These are phyloP conservation scores for Meteorus colon DNA, from an alignment of 2,888 invertebrate genomes.

Conservation along the genomic window DNA sequence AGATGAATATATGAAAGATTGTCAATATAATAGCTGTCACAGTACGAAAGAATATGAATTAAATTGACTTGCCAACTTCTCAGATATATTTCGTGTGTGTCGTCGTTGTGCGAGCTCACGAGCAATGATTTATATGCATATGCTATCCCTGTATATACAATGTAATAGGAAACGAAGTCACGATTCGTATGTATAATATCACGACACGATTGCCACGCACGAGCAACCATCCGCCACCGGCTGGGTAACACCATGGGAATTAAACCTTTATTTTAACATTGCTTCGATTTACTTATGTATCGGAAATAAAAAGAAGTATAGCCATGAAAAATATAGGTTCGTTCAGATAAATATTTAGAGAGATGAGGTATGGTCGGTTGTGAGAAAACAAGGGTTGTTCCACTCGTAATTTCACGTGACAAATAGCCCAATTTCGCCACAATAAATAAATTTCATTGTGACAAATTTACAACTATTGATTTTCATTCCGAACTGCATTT, in stretches of 20 bases:
- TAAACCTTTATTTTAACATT: conserved; percentile 32
- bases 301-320: neutral
- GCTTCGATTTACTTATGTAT: neutral
- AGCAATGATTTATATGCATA: conserved; percentile 60
- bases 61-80: conserved; percentile 65
- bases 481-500: no score
- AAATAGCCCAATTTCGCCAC: no score
- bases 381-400: no score
- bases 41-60: conserved; percentile 31
- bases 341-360: no score
- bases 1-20: no score
- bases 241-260: conserved; percentile 25
- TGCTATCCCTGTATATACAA: conserved; percentile 32
- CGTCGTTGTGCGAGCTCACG: conserved; percentile 44
- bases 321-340: no score
- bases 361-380: no score
- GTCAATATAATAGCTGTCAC: neutral
- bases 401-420: no score
- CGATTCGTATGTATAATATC: conserved; percentile 35
- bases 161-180: conserved; percentile 43
- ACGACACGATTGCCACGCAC: conserved; percentile 38
- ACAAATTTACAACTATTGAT: no score
- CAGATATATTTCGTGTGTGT: conserved; percentile 59
- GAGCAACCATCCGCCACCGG: conserved; percentile 18
- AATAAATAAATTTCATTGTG: no score